Conservation (phyloP, 2,888 invertebrate species). For the Taphrorychus bicolor region DNA sequence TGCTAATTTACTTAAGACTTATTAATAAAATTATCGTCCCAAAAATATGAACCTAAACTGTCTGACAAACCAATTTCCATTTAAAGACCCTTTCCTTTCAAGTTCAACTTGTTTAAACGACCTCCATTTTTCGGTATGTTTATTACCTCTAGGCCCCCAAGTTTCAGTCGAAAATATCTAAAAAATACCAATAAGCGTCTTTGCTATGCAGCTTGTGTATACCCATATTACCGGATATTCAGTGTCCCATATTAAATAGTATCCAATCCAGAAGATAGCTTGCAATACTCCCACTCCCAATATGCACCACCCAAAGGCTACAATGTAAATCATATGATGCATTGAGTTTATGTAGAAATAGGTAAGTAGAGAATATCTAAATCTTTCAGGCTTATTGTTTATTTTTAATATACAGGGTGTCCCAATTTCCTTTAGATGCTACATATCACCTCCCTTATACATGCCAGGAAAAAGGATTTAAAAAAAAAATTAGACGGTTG, state of each 20-base stretch:
- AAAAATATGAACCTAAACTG: constrained; percentile 29
- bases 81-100: not conserved
- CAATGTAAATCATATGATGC: constrained; percentile 27
- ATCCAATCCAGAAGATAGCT: constrained; percentile 62
- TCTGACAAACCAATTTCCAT: constrained; percentile 16
- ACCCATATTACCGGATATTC: constrained; percentile 43
- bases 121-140: constrained; percentile 65
- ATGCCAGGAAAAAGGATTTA: no score
- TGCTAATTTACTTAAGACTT: not conserved
- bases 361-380: no score
- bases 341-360: not conserved
- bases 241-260: constrained; percentile 52
- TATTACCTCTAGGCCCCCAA: constrained; percentile 71
- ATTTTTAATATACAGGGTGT: no score
- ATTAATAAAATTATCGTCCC: no score
- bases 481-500: no score
- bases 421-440: no score
- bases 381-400: no score
- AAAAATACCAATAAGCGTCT: not conserved
- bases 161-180: constrained; percentile 59
- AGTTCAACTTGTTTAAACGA: constrained; percentile 59
- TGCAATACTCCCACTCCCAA: constrained; percentile 61
- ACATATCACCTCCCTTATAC: no score
- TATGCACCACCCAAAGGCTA: constrained; percentile 65
- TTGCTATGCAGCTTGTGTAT: no score